phyloP scores from a whole-genome alignment of 2,113 vertebrate genomes.

The Gavia stellata region DNA sequence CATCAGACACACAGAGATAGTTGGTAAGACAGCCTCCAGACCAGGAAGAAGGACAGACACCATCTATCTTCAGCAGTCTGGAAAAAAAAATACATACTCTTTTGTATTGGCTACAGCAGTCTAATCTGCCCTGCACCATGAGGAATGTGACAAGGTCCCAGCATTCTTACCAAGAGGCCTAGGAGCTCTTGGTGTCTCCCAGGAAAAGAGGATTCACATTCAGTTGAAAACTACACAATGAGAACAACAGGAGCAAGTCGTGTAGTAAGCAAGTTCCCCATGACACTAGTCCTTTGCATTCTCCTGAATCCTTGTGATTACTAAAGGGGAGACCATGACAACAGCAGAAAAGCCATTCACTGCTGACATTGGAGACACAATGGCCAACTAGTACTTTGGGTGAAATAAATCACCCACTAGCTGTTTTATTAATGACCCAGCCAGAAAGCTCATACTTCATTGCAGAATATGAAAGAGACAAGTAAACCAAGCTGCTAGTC shows the following conservation, averaged over 20 bases:
- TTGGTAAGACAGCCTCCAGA: background rate
- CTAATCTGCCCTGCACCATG: background rate
- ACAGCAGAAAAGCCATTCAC: slow-evolving; percentile 51
- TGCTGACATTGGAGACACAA: slow-evolving; percentile 39
- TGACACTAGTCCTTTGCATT: background rate
- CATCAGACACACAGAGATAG: background rate
- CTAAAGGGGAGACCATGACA: slow-evolving; percentile 49
- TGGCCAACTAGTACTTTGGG: slow-evolving; percentile 15
- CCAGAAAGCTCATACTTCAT: slow-evolving; percentile 24
- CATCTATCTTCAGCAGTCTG: background rate
- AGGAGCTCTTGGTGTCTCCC: background rate
- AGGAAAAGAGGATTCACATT: background rate
- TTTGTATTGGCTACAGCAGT: background rate
- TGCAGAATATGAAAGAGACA: slow-evolving; percentile 39
- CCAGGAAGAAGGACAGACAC: background rate
- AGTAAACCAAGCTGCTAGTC: slow-evolving; percentile 26
- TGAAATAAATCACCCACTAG: slow-evolving; percentile 43
- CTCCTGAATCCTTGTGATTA: slow-evolving; percentile 42
- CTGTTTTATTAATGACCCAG: slow-evolving; percentile 34
- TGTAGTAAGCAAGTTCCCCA: slow-evolving; percentile 1
- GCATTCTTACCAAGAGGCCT: background rate
- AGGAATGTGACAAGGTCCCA: background rate
- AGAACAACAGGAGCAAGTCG: background rate
- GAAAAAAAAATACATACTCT: background rate
- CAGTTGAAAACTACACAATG: background rate